Base-by-base conservation (phyloP, 2,888 invertebrate genomes). In the Cryptocephalus moraei region DNA sequence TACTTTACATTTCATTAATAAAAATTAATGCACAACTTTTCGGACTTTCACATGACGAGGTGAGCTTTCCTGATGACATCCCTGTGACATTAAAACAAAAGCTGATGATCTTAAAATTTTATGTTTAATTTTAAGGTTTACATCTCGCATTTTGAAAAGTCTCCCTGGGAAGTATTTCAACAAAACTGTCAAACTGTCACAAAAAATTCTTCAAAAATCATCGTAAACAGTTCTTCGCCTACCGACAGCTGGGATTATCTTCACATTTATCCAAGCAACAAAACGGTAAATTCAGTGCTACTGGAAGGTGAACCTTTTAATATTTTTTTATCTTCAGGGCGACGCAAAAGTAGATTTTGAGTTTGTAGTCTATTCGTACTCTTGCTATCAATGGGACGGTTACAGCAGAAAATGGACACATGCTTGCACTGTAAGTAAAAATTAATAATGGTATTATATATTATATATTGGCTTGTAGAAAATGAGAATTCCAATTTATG, bases 221-320 rank as follows among this genome's bases (percentile, higher is more conserved):
- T 46, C 11, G 39, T 49, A 8, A 33, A 22, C 8, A 43, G 52
- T 40, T 32, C 47, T 1, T 22, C 39, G 11, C 34, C 46, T 9
- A 55, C 52, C 39, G 50, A 56, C 40, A 47, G 34, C 32, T 59
- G 56, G 52, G 49, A 52, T 48, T 59, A 55, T 44, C 41, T 59
- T 11, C 49, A 50, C 11, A 44, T 57, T 9, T 40, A 54, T 10
- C 54, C 59, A 8, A 48, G 38, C 34, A 31, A 39, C 10, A 36
- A 47, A 41, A 47, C 41, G 22, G 22, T 22, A 4, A 22, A 22
- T 22, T 22, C 22, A 22, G 6, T 22, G 22, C 22, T 4, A 22
- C 22, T 22, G 2, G 2, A 22, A 4, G 22, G 2, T 6, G 6
- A 22, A 22, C 22, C 6, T 22, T 6, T 4, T 22, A 4, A 22